Evolutionary conservation across 2,113 vertebrate genomes (phyloP).

Genomic region (Prunella himalayana): DNA sequence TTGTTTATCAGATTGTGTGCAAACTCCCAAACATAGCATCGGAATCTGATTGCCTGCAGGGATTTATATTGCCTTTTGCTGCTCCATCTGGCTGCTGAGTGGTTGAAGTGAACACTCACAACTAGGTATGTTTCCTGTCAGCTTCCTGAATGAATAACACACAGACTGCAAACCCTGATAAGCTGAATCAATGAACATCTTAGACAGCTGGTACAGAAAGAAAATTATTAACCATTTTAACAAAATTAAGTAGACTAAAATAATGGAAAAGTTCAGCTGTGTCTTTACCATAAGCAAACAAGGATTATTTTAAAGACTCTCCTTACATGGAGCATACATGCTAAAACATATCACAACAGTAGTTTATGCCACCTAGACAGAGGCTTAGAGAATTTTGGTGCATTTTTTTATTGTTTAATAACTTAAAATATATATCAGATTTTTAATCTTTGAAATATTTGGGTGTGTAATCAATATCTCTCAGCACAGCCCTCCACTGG

Average conservation of each 20-base stretch:
- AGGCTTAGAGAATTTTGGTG: not conserved
- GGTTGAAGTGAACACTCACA: not conserved
- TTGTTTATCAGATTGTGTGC: not conserved
- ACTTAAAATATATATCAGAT: not conserved
- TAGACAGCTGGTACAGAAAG: not conserved
- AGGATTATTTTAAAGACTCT: not conserved
- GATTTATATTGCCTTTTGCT: not conserved
- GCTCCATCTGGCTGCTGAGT: not conserved
- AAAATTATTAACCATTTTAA: not conserved
- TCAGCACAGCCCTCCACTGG: not conserved
- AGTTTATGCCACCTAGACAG: not conserved
- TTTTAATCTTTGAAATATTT: not conserved
- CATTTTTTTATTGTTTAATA: not conserved
- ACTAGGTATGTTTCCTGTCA: not conserved
- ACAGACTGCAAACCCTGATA: not conserved
- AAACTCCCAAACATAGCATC: not conserved
- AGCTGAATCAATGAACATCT: not conserved
- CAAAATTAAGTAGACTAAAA: not conserved
- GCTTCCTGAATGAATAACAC: not conserved
- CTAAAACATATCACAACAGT: not conserved
- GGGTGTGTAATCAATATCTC: not conserved
- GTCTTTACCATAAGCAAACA: not conserved
- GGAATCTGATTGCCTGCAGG: not conserved
- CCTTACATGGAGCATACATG: not conserved
- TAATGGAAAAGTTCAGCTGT: not conserved